Evolutionary conservation across 2,888 invertebrate genomes (phyloP), one percentile per base, ranked within the genome.

Genomic region (Mythimna vitellina): DNA sequence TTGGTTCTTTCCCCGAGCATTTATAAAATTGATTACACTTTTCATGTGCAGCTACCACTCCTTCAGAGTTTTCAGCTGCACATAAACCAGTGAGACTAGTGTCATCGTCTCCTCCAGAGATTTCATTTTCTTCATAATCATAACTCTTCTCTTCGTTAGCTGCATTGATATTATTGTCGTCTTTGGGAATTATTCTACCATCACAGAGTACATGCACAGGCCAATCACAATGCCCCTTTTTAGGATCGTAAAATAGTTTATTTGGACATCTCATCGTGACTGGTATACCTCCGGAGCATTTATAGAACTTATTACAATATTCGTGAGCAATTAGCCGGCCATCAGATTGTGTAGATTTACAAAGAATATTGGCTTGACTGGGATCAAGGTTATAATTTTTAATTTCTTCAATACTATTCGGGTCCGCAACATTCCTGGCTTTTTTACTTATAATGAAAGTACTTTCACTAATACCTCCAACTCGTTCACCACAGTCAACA

Each of bases 11-110:
- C 0, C 77, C 65, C 6, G 29, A 67, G 42, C 91, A 91, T 46
- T 85, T 80, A 70, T 91, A 91, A 68, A 88, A 92, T 67, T 90
- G 74, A 62, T 89, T 83, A 74, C 92, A 91, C 29, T 85, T 84
- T 70, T 91, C 89, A 70, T 91, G 89, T 9, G 89, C 86, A 2
- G 90, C 66, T 4, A 89, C 70, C 9, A 76, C 53, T 5, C 85
- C 84, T 6, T 84, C 86, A 5, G 88, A 87, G 6, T 73, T 83
- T 1, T 77, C 51, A 38, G 75, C 76, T 9, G 82, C 80, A 67
- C 92, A 92, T 25, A 88, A 84, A 0, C 60, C 49, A 0, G 78
- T 74, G 29, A 35, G 25, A 51, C 9, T 38, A n/a, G 53, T 25
- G 7, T 51, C 65, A 35, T 42, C 53, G 2, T 57, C 62, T 7